Percentiles rank a stretch among this genome's conserved stretches.
phyloP scores from a whole-genome alignment of 2,113 vertebrate species.

The Corvus cornix region DNA sequence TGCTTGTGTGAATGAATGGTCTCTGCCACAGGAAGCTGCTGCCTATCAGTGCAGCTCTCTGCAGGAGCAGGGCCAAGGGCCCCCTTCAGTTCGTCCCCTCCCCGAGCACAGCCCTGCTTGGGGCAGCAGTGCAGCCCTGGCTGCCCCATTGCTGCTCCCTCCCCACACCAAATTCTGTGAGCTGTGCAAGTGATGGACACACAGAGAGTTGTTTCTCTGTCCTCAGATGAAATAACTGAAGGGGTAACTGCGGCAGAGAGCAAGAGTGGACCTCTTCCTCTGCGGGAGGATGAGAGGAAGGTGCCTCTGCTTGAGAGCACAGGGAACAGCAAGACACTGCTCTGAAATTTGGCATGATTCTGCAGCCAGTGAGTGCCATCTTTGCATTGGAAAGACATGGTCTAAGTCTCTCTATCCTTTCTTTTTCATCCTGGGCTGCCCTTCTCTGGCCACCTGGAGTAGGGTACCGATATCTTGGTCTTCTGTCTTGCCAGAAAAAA shows the following conservation, averaged over 20 bases:
- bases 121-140: not conserved
- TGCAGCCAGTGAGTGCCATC: not conserved
- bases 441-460: not conserved
- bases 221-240: not conserved
- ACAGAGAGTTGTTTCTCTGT: not conserved
- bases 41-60: not conserved
- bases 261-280: not conserved
- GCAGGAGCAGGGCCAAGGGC: not conserved
- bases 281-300: not conserved
- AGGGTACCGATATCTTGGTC: not conserved
- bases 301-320: not conserved
- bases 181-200: not conserved
- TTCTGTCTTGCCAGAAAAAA: not conserved
- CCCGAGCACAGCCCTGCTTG: not conserved
- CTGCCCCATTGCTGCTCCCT: not conserved
- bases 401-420: not conserved
- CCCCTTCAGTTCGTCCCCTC: not conserved
- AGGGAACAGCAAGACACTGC: not conserved
- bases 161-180: fast-evolving
- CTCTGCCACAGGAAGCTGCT: not conserved
- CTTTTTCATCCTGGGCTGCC: not conserved
- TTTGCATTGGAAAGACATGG: not conserved
- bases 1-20: too few species aligned
- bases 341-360: not conserved
- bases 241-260: not conserved